Evolutionary conservation across 23 tunicate species (phyloP).

Genomic region (Trididemnum nubilum): DNA sequence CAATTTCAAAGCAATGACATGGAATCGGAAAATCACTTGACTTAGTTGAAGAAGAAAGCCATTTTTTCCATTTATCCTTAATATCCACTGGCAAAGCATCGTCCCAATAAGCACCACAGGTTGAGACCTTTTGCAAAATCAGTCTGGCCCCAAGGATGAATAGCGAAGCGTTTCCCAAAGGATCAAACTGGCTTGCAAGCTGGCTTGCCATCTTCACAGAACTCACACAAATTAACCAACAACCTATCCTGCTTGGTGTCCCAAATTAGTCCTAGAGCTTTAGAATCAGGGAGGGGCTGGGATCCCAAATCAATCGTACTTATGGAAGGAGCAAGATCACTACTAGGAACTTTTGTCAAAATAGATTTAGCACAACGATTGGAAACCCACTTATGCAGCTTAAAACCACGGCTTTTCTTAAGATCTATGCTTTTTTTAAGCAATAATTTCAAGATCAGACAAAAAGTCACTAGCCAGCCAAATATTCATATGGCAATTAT

Average conservation of each 20-base stretch:
- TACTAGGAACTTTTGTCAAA: not conserved
- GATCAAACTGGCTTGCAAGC: conserved; percentile 3
- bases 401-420: conserved; percentile 15
- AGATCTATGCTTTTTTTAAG: not conserved
- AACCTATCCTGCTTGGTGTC: not conserved
- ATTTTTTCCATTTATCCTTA: not conserved
- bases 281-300: not conserved
- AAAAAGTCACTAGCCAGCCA: not conserved
- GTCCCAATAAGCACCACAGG: not conserved
- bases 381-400: conserved; percentile 9
- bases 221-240: not conserved
- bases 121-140: not conserved
- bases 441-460: not conserved
- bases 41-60: not conserved
- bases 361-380: not conserved
- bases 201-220: conserved; percentile 9
- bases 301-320: not conserved
- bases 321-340: not conserved
- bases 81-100: conserved; percentile 3
- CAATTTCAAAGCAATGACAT: not conserved
- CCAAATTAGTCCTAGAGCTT: conserved; percentile 8
- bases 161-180: not conserved
- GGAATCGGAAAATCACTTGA: not conserved
- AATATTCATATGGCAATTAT: conserved; percentile 1
- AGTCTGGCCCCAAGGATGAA: not conserved